Base-by-base conservation (phyloP, 1,140 invertebrate genomes). In the Hylaeus anthracinus region DNA sequence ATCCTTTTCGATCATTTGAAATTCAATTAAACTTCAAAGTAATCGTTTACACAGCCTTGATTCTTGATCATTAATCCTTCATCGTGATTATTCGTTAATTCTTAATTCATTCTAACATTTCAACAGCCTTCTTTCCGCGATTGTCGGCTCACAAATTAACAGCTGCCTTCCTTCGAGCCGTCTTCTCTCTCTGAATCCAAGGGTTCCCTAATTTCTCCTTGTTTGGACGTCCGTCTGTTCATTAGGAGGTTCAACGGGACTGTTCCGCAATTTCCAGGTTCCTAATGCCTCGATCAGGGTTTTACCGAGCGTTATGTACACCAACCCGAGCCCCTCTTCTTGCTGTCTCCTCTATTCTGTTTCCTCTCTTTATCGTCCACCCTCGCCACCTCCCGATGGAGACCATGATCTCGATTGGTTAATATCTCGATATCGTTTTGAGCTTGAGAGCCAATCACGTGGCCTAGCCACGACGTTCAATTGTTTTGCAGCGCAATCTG, bases 391-490 rank as follows among this genome's bases (percentile, higher is more conserved):
- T n/a, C 39, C 12, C 61, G 39, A 43, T 66, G 48, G 64, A 56
- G 67, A 67, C 73, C 73, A 66, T 53, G n/a, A 76, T 58, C 77
- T 81, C 69, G 79, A 88, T 88, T 82, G 82, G 74, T 88, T 88
- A 88, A 88, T 86, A 88, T 84, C 82, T 43, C 73, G 58, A 64
- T 78, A 86, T 84, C 82, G 85, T 83, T 72, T 74, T 79, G 45
- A 53, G 73, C 72, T 83, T 85, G 88, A 90, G 87, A 85, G 83
- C 84, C 84, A 90, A 89, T 88, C 87, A 88, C 80, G 71, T 64
- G 76, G 58, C 64, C 60, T 72, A 61, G 76, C 85, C 73, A 67
- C 83, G 82, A 84, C 78, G 83, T 86, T 89, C 87, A 89, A 88
- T 90, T 89, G 88, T 90, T 90, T 89, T 89, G 86, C 80, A 83